Evolutionary conservation across 2,113 vertebrate genomes (phyloP).

Genomic region (Ptilonorhynchus violaceus): DNA sequence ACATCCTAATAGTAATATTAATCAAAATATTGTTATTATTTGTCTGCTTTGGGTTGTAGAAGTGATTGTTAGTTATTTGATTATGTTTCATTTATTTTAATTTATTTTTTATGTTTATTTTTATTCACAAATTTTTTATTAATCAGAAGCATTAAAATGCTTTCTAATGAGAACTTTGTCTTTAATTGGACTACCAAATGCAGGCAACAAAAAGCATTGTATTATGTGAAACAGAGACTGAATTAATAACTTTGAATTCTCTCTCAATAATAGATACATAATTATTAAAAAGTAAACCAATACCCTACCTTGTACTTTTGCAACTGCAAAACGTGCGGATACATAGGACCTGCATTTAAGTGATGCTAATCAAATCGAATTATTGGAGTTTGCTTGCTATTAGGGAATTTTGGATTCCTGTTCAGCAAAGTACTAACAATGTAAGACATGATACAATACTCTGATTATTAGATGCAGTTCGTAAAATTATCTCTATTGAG

Average conservation of each 20-base stretch:
- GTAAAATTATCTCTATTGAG: not conserved
- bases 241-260: not conserved
- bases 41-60: not conserved
- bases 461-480: not conserved
- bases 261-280: not conserved
- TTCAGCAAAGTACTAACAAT: not conserved
- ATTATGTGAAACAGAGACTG: not conserved
- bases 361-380: not conserved
- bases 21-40: not conserved
- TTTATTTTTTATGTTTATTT: not conserved
- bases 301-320: not conserved
- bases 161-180: not conserved
- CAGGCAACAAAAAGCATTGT: not conserved
- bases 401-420: not conserved
- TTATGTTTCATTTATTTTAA: not conserved
- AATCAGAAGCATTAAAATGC: not conserved
- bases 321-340: not conserved
- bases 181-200: not conserved
- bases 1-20: not conserved
- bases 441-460: not conserved
- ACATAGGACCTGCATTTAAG: not conserved
- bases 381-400: not conserved
- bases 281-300: not conserved
- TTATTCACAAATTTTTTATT: not conserved
- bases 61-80: not conserved